These are phyloP conservation scores for Tetragonula carbonaria DNA, from an alignment of 2,888 invertebrate species.

Conservation along the genomic window DNA sequence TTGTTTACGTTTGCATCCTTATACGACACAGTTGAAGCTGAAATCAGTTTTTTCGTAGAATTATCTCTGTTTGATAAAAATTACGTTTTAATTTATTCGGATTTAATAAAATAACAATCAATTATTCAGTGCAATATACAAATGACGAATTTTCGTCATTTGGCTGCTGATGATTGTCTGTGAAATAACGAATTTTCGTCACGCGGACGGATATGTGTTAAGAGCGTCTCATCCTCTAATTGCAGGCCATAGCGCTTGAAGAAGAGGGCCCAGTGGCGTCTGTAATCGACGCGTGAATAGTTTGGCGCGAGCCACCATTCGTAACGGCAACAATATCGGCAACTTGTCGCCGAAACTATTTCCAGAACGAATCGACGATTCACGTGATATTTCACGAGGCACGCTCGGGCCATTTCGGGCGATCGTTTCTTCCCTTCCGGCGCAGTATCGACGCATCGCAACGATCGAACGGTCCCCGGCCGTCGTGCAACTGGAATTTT, in stretches of 20 bases:
- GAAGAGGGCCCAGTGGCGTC: slow-evolving; percentile 11
- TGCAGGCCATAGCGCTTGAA: neutral
- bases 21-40: too few species aligned
- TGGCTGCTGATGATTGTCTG: too few species aligned
- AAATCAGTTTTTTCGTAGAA: too few species aligned
- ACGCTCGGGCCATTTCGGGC: neutral
- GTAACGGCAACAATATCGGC: neutral
- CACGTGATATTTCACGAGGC: neutral
- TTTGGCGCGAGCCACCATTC: slow-evolving; percentile 25
- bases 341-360: slow-evolving; percentile 36
- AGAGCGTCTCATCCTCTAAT: slow-evolving; percentile 18
- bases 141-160: too few species aligned
- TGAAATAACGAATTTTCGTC: too few species aligned
- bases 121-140: too few species aligned
- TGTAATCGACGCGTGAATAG: slow-evolving; percentile 43
- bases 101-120: too few species aligned
- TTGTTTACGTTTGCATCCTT: too few species aligned
- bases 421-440: neutral
- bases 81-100: too few species aligned
- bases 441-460: slow-evolving; percentile 1
- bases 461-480: slow-evolving; percentile 23
- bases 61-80: too few species aligned
- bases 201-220: too few species aligned
- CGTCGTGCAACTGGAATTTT: slow-evolving; percentile 2
- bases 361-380: slow-evolving; percentile 13